Base-by-base conservation (phyloP, 2,113 vertebrate genomes). In the Aptenodytes forsteri region DNA sequence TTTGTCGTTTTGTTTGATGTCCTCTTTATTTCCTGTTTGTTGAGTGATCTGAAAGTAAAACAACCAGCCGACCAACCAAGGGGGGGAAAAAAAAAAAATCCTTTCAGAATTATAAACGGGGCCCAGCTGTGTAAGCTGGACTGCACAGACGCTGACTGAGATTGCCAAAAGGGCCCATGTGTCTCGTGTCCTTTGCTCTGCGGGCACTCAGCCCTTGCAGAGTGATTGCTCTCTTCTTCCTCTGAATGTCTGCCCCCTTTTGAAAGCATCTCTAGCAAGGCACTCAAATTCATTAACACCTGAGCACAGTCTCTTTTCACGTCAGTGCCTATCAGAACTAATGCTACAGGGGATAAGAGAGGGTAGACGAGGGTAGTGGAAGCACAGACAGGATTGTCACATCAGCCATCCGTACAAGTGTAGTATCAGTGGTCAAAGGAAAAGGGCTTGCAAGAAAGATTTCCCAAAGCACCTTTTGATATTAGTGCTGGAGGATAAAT, bases 31-130 rank as follows among this genome's bases (percentile, higher is more conserved):
- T 93, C 85, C 88, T 97, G 89, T 91, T 95, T 96, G 72, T 78
- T 47, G 58, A 95, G 72, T 20, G 76, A 87, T 97, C 89, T 97
- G 93, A 97, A 98, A 96, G 84, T 67, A 95, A 88, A 89, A 67
- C 75, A 94, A 69, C 81, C 52, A 92, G 49, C 23, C 2, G 5
- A 88, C 47, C 93, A 94, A 47, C 16, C 22, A 20, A 67, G 64
- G 50, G 6, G 40, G 64, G 50, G 6, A 40, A n/a, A n/a, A 65
- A 25, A 49, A 55, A 73, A 70, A 64, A 61, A 9, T 18, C 54
- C 47, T 76, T 89, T 84, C 62, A 59, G 29, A 62, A 13, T 21
- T 85, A 3, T 40, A 91, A 75, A 65, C 0, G 5, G 52, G 81
- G 49, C 36, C 67, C 91, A 97, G 93, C 89, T 96, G 95, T 85